phyloP scores from a whole-genome alignment of 1,140 invertebrate genomes.

The Coptotermes formosanus region DNA sequence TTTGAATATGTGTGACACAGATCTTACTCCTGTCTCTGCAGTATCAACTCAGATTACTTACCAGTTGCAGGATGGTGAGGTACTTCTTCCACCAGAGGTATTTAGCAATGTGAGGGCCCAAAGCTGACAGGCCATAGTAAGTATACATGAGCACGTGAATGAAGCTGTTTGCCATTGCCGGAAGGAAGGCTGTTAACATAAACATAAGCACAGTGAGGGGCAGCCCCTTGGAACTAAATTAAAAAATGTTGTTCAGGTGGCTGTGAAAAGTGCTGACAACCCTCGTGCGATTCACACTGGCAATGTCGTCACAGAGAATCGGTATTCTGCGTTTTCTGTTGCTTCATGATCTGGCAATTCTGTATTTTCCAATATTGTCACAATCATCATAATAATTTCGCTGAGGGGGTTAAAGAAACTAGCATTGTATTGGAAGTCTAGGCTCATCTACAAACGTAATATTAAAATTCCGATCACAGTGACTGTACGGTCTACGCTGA shows the following conservation, averaged over 20 bases:
- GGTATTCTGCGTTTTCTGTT: no score
- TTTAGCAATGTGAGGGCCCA: constrained; percentile 73
- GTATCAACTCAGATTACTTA: constrained; percentile 39
- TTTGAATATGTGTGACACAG: neutral
- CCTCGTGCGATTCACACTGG: no score
- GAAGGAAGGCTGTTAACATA: constrained; percentile 67
- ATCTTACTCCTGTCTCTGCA: neutral
- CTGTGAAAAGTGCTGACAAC: neutral
- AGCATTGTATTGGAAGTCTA: no score
- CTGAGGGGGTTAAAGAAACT: no score
- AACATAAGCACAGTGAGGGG: neutral
- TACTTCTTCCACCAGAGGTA: constrained; percentile 96
- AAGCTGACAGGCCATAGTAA: constrained; percentile 83
- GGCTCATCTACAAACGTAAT: no score
- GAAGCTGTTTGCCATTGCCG: constrained; percentile 85
- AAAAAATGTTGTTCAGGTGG: neutral
- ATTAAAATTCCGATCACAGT: no score
- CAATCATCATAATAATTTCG: no score
- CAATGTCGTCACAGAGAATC: no score
- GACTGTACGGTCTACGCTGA: no score
- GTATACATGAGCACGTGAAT: constrained; percentile 93
- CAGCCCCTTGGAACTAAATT: neutral
- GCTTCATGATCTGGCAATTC: no score
- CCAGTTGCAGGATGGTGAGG: constrained; percentile 78
- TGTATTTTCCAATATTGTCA: no score